phyloP scores from a whole-genome alignment of 2,797 vertebrate species.

The Acanthornis magna region DNA sequence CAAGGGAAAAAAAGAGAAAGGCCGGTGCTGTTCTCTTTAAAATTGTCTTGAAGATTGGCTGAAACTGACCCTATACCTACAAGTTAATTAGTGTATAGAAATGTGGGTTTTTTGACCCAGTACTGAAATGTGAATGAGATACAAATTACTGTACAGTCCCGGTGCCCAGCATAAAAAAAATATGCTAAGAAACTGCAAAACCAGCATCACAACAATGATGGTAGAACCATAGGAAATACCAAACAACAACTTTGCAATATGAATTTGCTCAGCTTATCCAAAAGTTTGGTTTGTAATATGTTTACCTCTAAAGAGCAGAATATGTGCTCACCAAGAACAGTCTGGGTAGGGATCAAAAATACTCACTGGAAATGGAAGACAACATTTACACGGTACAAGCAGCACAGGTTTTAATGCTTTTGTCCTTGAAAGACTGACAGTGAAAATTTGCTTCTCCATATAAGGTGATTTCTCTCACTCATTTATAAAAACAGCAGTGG shows the following conservation, averaged over 20 bases:
- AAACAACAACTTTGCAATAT: neutral
- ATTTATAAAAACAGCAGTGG: neutral
- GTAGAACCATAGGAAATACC: neutral
- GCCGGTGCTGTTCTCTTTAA: neutral
- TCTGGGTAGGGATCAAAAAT: neutral
- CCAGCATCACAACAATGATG: neutral
- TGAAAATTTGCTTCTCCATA: neutral
- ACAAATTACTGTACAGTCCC: neutral
- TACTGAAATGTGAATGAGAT: neutral
- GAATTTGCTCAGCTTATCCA: neutral
- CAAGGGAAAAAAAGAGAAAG: fast-evolving
- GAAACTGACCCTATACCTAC: neutral
- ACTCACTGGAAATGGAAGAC: neutral
- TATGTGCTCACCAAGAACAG: neutral
- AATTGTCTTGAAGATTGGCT: neutral
- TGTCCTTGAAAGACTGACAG: neutral
- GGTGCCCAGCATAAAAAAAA: neutral
- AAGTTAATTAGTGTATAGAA: neutral
- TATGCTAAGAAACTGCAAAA: neutral
- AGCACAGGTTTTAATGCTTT: neutral
- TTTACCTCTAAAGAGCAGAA: neutral
- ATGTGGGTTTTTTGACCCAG: neutral
- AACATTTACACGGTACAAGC: neutral
- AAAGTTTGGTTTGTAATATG: neutral
- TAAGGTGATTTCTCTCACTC: neutral